phyloP scores from a whole-genome alignment of 1,140 invertebrate species.

The Hypsibius dujardini region DNA sequence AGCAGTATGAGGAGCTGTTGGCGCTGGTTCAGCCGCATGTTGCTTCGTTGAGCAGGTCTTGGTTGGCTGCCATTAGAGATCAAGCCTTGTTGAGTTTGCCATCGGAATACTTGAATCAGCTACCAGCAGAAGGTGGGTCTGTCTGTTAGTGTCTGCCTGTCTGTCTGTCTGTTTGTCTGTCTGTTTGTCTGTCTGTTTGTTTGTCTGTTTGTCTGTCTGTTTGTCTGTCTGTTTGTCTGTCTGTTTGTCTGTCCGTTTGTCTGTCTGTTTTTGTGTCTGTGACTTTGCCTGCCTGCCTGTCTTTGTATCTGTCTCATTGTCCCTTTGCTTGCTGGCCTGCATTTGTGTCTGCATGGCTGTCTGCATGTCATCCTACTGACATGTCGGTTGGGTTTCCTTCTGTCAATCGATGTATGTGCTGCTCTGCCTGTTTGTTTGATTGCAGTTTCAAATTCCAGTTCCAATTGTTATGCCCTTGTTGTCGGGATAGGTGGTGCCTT shows the following conservation, averaged over 20 bases:
- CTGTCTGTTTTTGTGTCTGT: too few species aligned
- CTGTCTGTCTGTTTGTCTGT: not conserved
- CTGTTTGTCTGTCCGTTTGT: too few species aligned
- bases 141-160: not conserved
- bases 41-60: constrained; percentile 69
- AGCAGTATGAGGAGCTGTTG: constrained; percentile 53
- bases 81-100: constrained; percentile 82
- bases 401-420: too few species aligned
- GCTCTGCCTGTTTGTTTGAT: too few species aligned
- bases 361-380: too few species aligned
- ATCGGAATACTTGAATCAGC: constrained; percentile 69
- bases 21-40: constrained; percentile 84
- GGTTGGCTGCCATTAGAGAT: constrained; percentile 81
- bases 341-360: too few species aligned
- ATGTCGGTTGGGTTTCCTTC: too few species aligned
- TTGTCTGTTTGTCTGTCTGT: too few species aligned
- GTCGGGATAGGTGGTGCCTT: constrained; percentile 55
- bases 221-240: too few species aligned
- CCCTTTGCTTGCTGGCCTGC: too few species aligned
- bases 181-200: not conserved
- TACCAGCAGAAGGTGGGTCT: constrained; percentile 57
- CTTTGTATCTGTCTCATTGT: not conserved
- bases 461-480: not conserved
- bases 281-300: not conserved
- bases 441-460: not conserved